Conservation (phyloP, 2,113 vertebrate genomes). For the Tyrannus savana region DNA sequence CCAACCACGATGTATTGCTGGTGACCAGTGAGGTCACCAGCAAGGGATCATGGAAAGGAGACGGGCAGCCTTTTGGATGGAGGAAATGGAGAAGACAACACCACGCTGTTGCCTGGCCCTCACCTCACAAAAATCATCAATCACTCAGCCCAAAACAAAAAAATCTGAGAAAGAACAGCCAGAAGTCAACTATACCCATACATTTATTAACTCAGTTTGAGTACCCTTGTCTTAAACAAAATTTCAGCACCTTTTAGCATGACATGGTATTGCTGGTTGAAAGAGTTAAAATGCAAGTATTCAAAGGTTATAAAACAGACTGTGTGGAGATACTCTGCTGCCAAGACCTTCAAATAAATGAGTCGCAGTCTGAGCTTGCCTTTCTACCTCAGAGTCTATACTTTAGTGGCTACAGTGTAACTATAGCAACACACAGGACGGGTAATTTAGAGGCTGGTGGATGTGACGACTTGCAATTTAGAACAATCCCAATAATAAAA, state of each 20-base stretch:
- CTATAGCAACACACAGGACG: constrained; percentile 44
- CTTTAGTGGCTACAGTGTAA: constrained; percentile 53
- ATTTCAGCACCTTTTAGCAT: not conserved
- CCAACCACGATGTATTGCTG: not conserved
- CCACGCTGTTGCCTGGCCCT: accelerated
- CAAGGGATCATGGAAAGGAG: not conserved
- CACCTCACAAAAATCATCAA: not conserved
- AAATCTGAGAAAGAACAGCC: not conserved
- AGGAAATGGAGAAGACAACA: not conserved
- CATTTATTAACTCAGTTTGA: not conserved
- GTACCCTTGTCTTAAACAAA: not conserved
- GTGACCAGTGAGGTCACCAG: not conserved
- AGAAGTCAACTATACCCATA: not conserved
- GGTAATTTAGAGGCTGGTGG: constrained; percentile 45
- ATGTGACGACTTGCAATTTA: constrained; percentile 67
- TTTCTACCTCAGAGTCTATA: not conserved
- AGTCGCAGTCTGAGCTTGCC: constrained; percentile 40
- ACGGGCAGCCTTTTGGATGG: not conserved
- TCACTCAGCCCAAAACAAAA: not conserved
- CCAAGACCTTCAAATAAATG: constrained; percentile 53
- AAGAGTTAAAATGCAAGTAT: constrained; percentile 57
- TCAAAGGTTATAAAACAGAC: constrained; percentile 30
- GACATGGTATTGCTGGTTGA: not conserved
- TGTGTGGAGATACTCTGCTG: not conserved
- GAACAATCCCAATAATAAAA: constrained; percentile 37